Evolutionary conservation across 2,113 vertebrate species (phyloP).

Genomic region (Alces alces): DNA sequence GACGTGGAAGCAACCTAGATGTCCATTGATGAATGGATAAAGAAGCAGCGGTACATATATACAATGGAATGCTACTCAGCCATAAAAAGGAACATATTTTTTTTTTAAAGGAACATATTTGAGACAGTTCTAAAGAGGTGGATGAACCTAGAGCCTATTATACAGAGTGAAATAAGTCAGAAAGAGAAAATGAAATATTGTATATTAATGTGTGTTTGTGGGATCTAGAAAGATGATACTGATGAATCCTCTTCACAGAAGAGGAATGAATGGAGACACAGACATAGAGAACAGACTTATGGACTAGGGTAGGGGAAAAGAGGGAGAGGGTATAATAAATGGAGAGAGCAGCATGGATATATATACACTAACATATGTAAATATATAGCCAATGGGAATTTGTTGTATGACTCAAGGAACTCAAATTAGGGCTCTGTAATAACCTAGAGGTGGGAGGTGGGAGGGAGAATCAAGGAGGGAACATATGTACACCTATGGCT

Average conservation of each 20-base stretch:
- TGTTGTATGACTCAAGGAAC: background rate
- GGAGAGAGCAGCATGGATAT: background rate
- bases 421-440: background rate
- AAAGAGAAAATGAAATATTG: background rate
- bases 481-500: background rate
- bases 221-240: background rate
- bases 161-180: background rate
- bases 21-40: background rate
- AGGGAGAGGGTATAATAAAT: background rate
- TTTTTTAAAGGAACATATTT: background rate
- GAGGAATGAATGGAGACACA: background rate
- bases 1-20: background rate
- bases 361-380: background rate
- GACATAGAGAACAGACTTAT: background rate
- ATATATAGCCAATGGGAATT: background rate
- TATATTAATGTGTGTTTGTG: background rate
- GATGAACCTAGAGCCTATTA: background rate
- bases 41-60: background rate
- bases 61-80: background rate
- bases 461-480: background rate
- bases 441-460: background rate
- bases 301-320: background rate
- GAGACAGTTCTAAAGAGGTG: background rate
- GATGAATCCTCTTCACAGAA: background rate
- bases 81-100: background rate